Percentiles rank a stretch among this genome's conserved stretches.
Conservation (phyloP, 2,113 vertebrate species). For the Prochilodus magdalenae region DNA sequence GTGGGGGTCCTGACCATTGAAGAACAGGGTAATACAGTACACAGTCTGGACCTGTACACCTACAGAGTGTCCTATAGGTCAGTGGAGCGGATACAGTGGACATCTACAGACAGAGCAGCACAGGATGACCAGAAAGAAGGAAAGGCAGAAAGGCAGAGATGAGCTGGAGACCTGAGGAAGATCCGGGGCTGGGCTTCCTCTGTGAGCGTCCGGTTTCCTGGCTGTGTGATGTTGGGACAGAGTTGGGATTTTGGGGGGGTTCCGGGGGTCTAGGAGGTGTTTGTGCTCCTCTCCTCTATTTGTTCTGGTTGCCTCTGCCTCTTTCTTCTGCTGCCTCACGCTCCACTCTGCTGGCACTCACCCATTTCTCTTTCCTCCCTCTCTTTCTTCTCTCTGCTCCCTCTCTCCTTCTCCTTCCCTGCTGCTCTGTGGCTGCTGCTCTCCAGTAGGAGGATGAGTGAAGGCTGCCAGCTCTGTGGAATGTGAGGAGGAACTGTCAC, state of each 20-base stretch:
- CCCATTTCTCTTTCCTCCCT: conserved; percentile 4
- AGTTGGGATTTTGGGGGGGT: background rate
- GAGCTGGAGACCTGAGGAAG: too few relatives aligned
- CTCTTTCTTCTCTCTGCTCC: background rate
- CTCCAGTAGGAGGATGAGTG: background rate
- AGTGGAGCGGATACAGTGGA: too few relatives aligned
- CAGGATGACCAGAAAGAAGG: background rate
- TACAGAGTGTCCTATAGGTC: too few relatives aligned
- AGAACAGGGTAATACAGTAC: too few relatives aligned
- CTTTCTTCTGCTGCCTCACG: conserved; percentile 8
- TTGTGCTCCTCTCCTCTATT: background rate
- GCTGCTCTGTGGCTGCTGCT: background rate
- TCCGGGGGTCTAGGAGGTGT: background rate
- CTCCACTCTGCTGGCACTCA: background rate
- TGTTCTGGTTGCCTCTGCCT: background rate
- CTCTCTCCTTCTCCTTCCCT: background rate
- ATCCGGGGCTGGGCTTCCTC: too few relatives aligned
- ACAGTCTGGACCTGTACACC: too few relatives aligned
- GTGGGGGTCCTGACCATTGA: too few relatives aligned
- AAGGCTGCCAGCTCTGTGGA: conserved; percentile 8
- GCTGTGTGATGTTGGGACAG: too few relatives aligned
- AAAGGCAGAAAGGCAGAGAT: background rate
- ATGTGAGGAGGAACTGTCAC: background rate
- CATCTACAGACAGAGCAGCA: too few relatives aligned
- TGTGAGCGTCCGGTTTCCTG: background rate